Conservation (phyloP, 2,113 vertebrate species). For the Barnardius zonarius region DNA sequence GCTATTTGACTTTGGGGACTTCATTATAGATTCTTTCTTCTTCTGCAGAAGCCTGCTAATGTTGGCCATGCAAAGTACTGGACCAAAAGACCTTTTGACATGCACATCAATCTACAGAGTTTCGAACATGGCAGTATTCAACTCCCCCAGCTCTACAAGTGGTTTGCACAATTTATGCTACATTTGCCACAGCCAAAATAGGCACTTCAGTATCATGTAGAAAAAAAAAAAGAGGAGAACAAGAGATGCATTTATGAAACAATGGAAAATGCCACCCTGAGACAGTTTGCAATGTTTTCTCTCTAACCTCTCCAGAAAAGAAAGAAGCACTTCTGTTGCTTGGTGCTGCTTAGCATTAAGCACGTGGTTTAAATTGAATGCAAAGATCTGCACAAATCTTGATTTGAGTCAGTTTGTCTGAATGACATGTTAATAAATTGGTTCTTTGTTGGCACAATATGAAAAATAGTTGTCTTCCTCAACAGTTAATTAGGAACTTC, state of each 20-base stretch:
- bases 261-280: not conserved
- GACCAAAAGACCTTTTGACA: not conserved
- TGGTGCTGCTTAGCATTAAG: not conserved
- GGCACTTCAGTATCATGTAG: not conserved
- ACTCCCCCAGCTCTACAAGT: not conserved
- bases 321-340: not conserved
- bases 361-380: not conserved
- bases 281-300: not conserved
- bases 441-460: not conserved
- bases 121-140: not conserved
- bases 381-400: not conserved
- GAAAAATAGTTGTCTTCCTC: not conserved
- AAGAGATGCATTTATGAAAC: not conserved
- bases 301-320: not conserved
- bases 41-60: not conserved
- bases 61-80: not conserved
- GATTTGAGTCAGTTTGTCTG: not conserved
- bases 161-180: not conserved
- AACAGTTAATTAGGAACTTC: not conserved
- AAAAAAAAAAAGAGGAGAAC: not conserved
- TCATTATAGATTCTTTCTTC: not conserved
- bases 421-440: not conserved
- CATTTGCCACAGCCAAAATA: not conserved
- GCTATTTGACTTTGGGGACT: not conserved
- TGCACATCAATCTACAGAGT: not conserved